These are phyloP conservation scores for Rhorus exstirpatorius DNA, from an alignment of 2,888 invertebrate genomes.

Conservation along the genomic window DNA sequence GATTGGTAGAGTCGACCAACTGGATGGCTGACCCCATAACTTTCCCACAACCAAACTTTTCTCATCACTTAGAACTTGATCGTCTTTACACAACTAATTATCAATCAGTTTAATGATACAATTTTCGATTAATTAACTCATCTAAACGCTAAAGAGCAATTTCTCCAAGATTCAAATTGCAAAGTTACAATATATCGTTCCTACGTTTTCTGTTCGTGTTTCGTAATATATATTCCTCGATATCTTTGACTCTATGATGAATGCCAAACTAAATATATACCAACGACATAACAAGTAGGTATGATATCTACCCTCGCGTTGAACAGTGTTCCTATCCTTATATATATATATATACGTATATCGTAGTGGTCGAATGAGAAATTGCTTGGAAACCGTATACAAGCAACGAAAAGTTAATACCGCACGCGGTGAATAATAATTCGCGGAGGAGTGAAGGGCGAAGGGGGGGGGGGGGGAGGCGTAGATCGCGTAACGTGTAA, in stretches of 20 bases:
- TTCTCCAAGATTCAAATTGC: too few species aligned
- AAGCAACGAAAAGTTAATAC: slow-evolving; percentile 45
- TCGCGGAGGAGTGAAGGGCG: slow-evolving; percentile 15
- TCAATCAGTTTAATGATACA: too few species aligned
- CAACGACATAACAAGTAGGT: slow-evolving; percentile 29
- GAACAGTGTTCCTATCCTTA: background rate
- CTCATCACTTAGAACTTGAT: too few species aligned
- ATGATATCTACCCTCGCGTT: slow-evolving; percentile 55
- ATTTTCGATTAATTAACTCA: background rate
- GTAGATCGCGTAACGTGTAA: slow-evolving; percentile 79
- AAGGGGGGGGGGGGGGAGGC: background rate
- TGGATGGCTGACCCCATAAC: too few species aligned
- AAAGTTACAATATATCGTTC: background rate
- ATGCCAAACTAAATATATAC: slow-evolving; percentile 2
- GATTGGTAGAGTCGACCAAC: too few species aligned
- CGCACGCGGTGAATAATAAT: slow-evolving; percentile 68
- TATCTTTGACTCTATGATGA: slow-evolving; percentile 37
- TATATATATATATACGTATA: background rate
- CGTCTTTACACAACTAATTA: too few species aligned
- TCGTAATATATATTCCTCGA: slow-evolving; percentile 28
- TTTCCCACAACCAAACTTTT: too few species aligned
- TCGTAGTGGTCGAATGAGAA: slow-evolving; percentile 53
- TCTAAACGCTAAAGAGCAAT: background rate
- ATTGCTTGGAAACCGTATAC: slow-evolving; percentile 57
- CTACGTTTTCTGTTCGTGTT: background rate